These are phyloP conservation scores for Ornithoptera alexandrae DNA, from an alignment of 2,888 invertebrate genomes.

Conservation along the genomic window DNA sequence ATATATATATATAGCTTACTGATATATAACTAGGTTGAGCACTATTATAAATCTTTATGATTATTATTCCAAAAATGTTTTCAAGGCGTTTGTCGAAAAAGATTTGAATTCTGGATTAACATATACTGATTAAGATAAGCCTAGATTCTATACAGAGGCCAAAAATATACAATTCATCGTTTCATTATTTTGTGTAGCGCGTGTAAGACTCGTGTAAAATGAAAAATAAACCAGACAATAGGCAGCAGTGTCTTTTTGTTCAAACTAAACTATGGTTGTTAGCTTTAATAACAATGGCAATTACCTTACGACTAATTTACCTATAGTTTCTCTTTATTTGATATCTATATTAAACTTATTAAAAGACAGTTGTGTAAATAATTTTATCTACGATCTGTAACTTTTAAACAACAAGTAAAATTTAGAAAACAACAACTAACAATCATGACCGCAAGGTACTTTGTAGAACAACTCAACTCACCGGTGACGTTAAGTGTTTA, in stretches of 20 bases:
- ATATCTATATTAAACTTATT: background rate
- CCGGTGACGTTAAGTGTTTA: too few species aligned
- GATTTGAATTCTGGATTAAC: background rate
- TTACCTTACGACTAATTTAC: background rate
- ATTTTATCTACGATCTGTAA: background rate
- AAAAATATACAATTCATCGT: background rate
- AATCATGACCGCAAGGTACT: too few species aligned
- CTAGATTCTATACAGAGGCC: background rate
- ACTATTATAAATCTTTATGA: background rate
- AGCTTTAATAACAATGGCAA: background rate
- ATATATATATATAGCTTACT: background rate
- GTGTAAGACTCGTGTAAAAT: background rate
- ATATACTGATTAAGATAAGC: background rate
- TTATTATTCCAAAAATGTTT: background rate
- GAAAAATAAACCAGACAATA: conserved; percentile 2
- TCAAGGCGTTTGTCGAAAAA: background rate
- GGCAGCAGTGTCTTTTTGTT: background rate
- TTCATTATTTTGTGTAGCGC: background rate
- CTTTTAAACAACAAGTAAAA: background rate
- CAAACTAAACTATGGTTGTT: background rate
- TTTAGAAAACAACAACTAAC: background rate
- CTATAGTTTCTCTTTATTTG: background rate
- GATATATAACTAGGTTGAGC: background rate
- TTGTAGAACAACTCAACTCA: too few species aligned
- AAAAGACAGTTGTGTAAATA: background rate